A percentile compares a stretch with the other conserved stretches of the same genome.
phyloP scores from a whole-genome alignment of 2,113 vertebrate species.

The Cheirogaleus medius region DNA sequence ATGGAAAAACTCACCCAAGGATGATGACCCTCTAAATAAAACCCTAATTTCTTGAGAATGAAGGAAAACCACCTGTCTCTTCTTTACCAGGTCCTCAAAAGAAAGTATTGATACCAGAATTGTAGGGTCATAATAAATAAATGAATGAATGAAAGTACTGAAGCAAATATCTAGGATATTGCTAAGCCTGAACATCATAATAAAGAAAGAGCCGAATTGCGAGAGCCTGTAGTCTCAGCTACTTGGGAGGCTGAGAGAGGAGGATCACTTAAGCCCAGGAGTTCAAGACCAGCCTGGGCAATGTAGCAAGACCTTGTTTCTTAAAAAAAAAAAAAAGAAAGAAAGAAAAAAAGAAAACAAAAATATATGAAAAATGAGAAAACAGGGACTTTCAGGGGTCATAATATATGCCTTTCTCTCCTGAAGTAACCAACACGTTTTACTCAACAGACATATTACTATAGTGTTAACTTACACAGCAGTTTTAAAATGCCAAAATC shows the following conservation, averaged over 20 bases:
- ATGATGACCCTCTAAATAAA: not conserved
- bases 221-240: too few relatives aligned
- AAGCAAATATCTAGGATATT: not conserved
- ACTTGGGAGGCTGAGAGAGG: too few relatives aligned
- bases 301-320: too few relatives aligned
- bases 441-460: not conserved
- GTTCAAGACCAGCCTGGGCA: too few relatives aligned
- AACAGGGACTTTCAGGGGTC: not conserved
- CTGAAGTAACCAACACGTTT: not conserved
- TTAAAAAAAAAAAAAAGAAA: too few relatives aligned
- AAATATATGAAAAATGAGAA: not conserved
- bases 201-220: not conserved
- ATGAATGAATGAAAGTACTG: not conserved
- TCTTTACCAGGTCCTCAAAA: not conserved
- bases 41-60: not conserved
- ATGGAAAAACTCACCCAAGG: not conserved
- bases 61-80: not conserved
- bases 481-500: conserved; percentile 30
- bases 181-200: not conserved
- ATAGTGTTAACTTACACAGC: not conserved
- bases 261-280: too few relatives aligned
- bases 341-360: not conserved
- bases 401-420: not conserved
- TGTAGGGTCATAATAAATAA: too few relatives aligned
- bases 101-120: too few relatives aligned